Evolutionary conservation across 2,797 vertebrate species (phyloP), one percentile per base, ranked within the genome.

Genomic region (Eulemur coronatus): DNA sequence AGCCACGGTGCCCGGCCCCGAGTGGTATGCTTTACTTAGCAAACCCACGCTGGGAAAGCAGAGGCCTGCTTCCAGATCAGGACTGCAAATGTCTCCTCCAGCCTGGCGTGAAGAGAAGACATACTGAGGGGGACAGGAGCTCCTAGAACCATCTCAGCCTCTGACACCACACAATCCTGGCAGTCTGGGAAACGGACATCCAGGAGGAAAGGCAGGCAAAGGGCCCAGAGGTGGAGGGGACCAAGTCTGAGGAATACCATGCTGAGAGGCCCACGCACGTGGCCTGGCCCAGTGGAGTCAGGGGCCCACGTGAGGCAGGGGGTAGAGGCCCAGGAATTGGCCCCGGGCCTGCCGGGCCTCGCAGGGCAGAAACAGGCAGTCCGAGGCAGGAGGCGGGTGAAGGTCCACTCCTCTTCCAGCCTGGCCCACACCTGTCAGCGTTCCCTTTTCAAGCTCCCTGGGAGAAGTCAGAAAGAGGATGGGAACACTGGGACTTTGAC

Each of bases 21-120:
- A 57, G 3, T 1, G 7, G 22, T n/a, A 17, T 0, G 7, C 18
- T 70, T 41, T 3, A 33, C 3, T 55, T 9, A 18, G 18, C 20
- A 4, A 35, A 35, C 2, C 12, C 43, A 46, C 5, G 55, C 22
- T 0, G 1, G 2, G 2, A 30, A 28, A 22, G 46, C 73, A 33
- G 63, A 59, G 35, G 15, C n/a, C 2, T 0, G 14, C 15, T 52
- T 35, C 22, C 57, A 33, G 1, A 28, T 48, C 3, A 18, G 67
- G 67, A 86, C 50, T 26, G 22, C 12, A 14, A 14, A 35, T 1
- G 0, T 55, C 14, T 35, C 26, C 28, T 48, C 12, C 17, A 63
- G 28, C 43, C 33, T 2, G 2, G 10, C 6, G 35, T 41, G 3
- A 24, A 12, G 24, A 18, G 28, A 26, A 72, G 24, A 20, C 10